A percentile compares a stretch with the other conserved stretches of the same genome.
These are phyloP conservation scores for Apis florea DNA, from an alignment of 1,140 invertebrate species.

Conservation along the genomic window DNA sequence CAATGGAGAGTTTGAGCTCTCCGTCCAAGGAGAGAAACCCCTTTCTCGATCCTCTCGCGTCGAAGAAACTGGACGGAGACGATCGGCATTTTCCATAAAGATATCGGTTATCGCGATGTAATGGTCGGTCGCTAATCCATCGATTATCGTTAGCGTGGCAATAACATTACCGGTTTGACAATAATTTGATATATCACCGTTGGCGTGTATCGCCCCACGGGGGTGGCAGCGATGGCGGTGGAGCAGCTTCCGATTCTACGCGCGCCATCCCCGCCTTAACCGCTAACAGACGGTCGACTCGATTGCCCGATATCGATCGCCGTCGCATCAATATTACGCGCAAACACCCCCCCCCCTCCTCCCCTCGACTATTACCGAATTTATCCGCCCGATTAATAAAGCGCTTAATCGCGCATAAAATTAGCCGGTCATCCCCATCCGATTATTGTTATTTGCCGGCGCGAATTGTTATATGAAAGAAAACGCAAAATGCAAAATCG, in stretches of 20 bases:
- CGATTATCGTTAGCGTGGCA: constrained; percentile 64
- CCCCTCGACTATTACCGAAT: constrained; percentile 43
- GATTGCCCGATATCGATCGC: constrained; percentile 65
- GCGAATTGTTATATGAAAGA: constrained; percentile 40
- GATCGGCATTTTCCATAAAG: constrained; percentile 24
- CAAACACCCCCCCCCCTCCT: constrained; percentile 9
- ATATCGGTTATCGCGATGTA: constrained; percentile 60
- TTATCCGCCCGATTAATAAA: constrained; percentile 55
- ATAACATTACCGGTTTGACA: constrained; percentile 66
- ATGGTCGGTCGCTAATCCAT: constrained; percentile 63
- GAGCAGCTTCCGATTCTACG: constrained; percentile 45
- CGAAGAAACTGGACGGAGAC: neutral
- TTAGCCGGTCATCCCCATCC: neutral
- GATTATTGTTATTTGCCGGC: constrained; percentile 5
- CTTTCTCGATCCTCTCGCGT: constrained; percentile 22
- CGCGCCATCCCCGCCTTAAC: constrained; percentile 56
- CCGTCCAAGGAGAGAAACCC: too few species aligned
- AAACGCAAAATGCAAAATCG: too few species aligned
- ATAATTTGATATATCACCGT: constrained; percentile 66
- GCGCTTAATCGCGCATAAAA: constrained; percentile 50
- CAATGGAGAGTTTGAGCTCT: too few species aligned
- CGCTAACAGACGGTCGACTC: constrained; percentile 61
- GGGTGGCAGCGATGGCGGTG: constrained; percentile 3
- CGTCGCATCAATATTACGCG: constrained; percentile 33
- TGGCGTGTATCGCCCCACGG: constrained; percentile 46